phyloP scores from a whole-genome alignment of 2,113 vertebrate species.

The Rhinichthys klamathensis region DNA sequence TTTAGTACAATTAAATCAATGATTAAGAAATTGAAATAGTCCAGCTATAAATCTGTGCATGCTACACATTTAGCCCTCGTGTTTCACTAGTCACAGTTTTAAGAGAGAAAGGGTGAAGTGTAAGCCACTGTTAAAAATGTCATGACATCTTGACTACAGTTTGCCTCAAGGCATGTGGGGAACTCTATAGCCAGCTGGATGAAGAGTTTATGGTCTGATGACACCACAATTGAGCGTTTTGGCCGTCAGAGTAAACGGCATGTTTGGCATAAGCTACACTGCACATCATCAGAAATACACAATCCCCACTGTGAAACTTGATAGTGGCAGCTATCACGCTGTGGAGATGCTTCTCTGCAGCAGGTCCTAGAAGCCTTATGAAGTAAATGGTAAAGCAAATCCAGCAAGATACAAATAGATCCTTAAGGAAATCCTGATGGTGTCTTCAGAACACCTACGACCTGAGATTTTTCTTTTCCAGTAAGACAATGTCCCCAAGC shows the following conservation, averaged over 20 bases:
- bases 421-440: slow-evolving; percentile 9
- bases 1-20: no score
- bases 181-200: slow-evolving; percentile 34
- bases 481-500: slow-evolving; percentile 10
- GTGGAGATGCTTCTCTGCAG: slow-evolving; percentile 2
- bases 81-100: not conserved
- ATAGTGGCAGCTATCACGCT: not conserved
- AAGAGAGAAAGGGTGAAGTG: slow-evolving; percentile 17
- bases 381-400: slow-evolving; percentile 1
- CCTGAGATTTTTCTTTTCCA: not conserved
- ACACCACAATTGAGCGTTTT: slow-evolving; percentile 11
- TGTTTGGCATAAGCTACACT: slow-evolving; percentile 18
- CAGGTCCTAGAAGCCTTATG: not conserved
- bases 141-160: slow-evolving; percentile 50
- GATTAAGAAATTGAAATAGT: no score
- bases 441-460: not conserved
- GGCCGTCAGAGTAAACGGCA: slow-evolving; percentile 9
- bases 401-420: slow-evolving; percentile 8
- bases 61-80: not conserved
- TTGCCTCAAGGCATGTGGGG: slow-evolving; percentile 18
- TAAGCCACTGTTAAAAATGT: slow-evolving; percentile 65
- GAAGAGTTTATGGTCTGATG: slow-evolving; percentile 13
- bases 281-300: slow-evolving; percentile 25
- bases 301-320: slow-evolving; percentile 10
- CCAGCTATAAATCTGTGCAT: not conserved